Conservation (phyloP, 2,797 vertebrate genomes). For the Thripadectes ignobilis region DNA sequence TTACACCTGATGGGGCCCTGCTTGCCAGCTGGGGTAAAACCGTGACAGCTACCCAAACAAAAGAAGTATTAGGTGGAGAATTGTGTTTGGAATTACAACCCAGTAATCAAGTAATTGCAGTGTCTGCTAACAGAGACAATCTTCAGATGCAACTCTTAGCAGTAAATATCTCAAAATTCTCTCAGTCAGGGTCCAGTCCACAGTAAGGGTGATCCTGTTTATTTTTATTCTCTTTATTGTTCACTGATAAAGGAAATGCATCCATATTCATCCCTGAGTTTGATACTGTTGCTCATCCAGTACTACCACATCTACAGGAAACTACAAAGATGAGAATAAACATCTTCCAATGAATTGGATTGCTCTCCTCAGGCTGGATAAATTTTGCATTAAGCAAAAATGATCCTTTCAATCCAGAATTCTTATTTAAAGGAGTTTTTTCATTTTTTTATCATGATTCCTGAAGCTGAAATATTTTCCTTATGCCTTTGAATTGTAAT, state of each 20-base stretch:
- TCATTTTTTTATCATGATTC: background rate
- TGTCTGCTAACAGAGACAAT: background rate
- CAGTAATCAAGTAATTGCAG: background rate
- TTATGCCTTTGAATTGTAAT: background rate
- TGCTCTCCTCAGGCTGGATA: background rate
- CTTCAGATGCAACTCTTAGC: background rate
- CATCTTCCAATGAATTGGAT: background rate
- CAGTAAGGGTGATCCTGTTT: background rate
- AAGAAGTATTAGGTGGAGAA: background rate
- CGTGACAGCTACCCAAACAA: background rate
- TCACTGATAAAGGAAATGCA: background rate
- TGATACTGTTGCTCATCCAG: background rate
- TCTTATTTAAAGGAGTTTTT: background rate
- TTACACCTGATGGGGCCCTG: background rate
- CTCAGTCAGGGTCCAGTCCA: background rate
- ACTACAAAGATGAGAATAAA: background rate
- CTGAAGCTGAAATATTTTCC: background rate
- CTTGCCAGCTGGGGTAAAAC: background rate
- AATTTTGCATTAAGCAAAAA: background rate
- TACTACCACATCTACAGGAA: background rate
- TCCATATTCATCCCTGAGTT: background rate
- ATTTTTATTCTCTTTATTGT: background rate
- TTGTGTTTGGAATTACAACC: background rate
- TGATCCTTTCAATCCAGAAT: background rate
- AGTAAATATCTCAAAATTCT: background rate